Evolutionary conservation across 2,888 invertebrate species (phyloP).

Genomic region (Eupithecia insigniata): DNA sequence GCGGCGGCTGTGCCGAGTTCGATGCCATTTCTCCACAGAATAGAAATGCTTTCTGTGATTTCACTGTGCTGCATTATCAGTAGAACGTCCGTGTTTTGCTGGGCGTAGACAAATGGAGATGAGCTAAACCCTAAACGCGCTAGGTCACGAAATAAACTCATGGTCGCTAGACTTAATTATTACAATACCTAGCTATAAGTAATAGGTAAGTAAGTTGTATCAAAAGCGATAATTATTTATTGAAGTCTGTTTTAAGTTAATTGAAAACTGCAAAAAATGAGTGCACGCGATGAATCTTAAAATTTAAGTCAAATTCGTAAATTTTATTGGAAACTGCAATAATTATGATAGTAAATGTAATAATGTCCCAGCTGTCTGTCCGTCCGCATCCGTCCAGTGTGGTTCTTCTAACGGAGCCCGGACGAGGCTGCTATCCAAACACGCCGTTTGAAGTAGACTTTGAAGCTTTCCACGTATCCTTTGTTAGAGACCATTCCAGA

Average conservation of each 20-base stretch:
- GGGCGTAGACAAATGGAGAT: neutral
- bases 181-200: neutral
- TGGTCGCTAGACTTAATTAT: neutral
- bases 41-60: slow-evolving; percentile 11
- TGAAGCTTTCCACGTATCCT: slow-evolving; percentile 37
- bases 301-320: neutral
- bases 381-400: neutral
- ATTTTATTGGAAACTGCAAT: neutral
- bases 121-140: neutral
- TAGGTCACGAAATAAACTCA: neutral
- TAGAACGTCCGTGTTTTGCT: slow-evolving; percentile 5
- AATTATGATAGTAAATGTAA: neutral
- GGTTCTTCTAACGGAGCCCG: slow-evolving; percentile 43
- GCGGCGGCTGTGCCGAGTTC: slow-evolving; percentile 15
- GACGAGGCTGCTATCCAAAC: slow-evolving; percentile 48
- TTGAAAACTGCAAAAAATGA: neutral
- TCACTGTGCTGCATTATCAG: slow-evolving; percentile 14
- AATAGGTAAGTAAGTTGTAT: neutral
- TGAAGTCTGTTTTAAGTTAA: neutral
- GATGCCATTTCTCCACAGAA: neutral
- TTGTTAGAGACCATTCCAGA: slow-evolving; percentile 26
- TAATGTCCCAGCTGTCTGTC: neutral
- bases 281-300: neutral
- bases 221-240: neutral
- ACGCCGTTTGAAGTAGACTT: slow-evolving; percentile 42